phyloP scores from a whole-genome alignment of 1,140 invertebrate species.

The Ceratosolen solmsi region DNA sequence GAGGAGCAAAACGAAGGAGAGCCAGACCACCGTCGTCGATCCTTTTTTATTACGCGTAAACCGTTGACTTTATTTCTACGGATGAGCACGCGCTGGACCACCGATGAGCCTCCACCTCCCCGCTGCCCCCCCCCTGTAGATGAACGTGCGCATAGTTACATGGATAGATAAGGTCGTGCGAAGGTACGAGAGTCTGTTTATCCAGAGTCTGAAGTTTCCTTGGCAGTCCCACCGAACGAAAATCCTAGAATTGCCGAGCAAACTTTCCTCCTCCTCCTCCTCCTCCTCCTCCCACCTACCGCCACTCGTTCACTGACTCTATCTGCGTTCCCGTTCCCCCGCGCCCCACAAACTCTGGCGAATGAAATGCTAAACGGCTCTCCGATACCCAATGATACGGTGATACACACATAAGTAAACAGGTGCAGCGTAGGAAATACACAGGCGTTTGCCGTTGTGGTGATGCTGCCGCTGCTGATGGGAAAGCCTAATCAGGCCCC shows the following conservation, averaged over 20 bases:
- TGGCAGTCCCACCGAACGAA: slow-evolving; percentile 3
- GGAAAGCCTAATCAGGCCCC: slow-evolving; percentile 23
- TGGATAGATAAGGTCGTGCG: too few relatives aligned
- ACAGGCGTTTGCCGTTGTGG: neutral
- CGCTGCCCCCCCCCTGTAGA: neutral
- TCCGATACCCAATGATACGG: slow-evolving; percentile 15
- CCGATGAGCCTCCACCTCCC: slow-evolving; percentile 2
- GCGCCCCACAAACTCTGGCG: slow-evolving; percentile 23
- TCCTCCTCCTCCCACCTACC: neutral
- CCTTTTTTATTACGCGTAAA: slow-evolving; percentile 70
- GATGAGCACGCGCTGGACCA: slow-evolving; percentile 49
- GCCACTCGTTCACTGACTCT: neutral
- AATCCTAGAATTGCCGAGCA: neutral
- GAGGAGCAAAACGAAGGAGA: slow-evolving; percentile 33
- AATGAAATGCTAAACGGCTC: slow-evolving; percentile 58
- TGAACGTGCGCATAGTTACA: neutral
- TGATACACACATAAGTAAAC: slow-evolving; percentile 50
- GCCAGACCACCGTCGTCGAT: slow-evolving; percentile 65
- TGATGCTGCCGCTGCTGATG: neutral
- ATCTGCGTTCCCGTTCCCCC: neutral
- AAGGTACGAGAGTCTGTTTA: too few relatives aligned
- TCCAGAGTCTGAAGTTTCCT: too few relatives aligned
- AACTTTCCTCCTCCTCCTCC: neutral
- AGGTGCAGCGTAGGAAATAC: slow-evolving; percentile 52
- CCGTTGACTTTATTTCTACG: slow-evolving; percentile 68